These are phyloP conservation scores for Naja naja DNA, from an alignment of 2,113 vertebrate species.

Conservation along the genomic window DNA sequence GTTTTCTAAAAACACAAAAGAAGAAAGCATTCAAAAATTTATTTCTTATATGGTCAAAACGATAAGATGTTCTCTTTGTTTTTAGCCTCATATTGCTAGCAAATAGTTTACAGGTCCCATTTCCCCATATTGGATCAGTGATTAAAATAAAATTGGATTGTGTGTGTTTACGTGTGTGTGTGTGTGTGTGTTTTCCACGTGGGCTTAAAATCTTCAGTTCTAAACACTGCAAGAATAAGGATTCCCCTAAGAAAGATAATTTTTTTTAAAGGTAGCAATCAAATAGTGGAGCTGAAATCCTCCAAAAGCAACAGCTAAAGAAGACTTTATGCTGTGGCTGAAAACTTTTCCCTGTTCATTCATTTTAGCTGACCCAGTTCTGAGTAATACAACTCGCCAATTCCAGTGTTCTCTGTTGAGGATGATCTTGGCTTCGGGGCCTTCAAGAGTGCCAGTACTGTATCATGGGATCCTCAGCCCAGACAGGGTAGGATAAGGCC, in stretches of 20 bases:
- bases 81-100: neutral
- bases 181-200: no score
- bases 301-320: neutral
- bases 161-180: no score
- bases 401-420: neutral
- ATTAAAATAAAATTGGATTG: neutral
- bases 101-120: neutral
- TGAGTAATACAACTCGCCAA: neutral
- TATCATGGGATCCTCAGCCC: constrained; percentile 75
- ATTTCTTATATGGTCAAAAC: neutral
- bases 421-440: neutral
- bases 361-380: neutral
- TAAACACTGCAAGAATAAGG: neutral
- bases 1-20: neutral
- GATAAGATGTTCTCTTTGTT: neutral
- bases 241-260: neutral
- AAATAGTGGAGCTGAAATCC: neutral
- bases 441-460: neutral
- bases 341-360: no score
- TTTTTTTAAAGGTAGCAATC: neutral
- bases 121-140: neutral
- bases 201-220: neutral
- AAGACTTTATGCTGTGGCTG: no score
- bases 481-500: constrained; percentile 62
- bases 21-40: neutral